These are phyloP conservation scores for Netelia melanura DNA, from an alignment of 2,888 invertebrate genomes.

Conservation along the genomic window DNA sequence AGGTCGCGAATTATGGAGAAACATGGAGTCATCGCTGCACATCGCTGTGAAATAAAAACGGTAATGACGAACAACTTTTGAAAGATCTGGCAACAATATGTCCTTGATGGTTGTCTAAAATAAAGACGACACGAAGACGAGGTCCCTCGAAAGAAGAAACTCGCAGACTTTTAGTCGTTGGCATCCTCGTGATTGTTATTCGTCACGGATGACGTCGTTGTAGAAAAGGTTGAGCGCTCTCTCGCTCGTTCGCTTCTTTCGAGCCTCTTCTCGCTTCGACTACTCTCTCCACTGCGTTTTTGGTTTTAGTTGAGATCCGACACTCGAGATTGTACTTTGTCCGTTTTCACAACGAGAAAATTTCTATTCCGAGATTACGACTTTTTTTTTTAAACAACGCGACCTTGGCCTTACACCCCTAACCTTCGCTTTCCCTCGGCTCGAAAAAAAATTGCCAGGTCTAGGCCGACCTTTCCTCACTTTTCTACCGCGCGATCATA, in stretches of 20 bases:
- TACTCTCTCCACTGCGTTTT: slow-evolving; percentile 58
- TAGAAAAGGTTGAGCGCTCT: slow-evolving; percentile 13
- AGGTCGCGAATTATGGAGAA: slow-evolving; percentile 27
- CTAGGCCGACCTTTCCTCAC: not conserved
- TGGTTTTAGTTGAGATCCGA: slow-evolving; percentile 13
- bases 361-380: not conserved
- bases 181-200: not conserved
- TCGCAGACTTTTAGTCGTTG: too few relatives aligned
- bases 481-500: not conserved
- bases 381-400: not conserved
- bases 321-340: not conserved
- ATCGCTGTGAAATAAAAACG: not conserved
- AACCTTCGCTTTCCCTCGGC: not conserved
- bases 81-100: too few relatives aligned
- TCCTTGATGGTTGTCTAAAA: not conserved
- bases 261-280: slow-evolving; percentile 56
- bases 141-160: not conserved
- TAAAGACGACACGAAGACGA: not conserved
- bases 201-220: slow-evolving; percentile 48
- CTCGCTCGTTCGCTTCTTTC: not conserved
- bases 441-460: not conserved
- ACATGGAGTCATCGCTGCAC: not conserved
- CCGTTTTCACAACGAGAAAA: not conserved
- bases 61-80: too few relatives aligned
- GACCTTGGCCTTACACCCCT: not conserved